phyloP scores from a whole-genome alignment of 2,797 vertebrate species.

The Anas bernieri region DNA sequence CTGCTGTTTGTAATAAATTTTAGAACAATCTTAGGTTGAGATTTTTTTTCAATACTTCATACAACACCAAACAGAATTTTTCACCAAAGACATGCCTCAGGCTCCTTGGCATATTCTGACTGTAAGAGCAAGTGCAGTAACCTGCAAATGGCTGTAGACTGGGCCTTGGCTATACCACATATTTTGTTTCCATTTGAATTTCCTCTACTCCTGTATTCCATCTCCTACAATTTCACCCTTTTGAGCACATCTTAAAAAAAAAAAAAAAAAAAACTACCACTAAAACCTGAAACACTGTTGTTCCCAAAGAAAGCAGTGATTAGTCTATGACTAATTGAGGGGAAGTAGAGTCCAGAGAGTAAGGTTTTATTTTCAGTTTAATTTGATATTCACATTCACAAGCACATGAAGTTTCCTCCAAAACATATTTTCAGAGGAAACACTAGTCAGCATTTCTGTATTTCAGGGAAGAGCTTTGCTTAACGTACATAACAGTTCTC shows the following conservation, averaged over 20 bases:
- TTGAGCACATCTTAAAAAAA: not conserved
- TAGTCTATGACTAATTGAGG: not conserved
- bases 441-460: not conserved
- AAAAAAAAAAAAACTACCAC: not conserved
- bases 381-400: not conserved
- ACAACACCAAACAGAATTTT: fast-evolving
- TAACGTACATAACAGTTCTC: not conserved
- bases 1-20: not conserved
- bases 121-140: not conserved
- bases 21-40: fast-evolving
- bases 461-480: not conserved
- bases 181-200: not conserved
- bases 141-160: not conserved
- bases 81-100: not conserved
- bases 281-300: not conserved
- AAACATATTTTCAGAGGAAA: not conserved
- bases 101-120: not conserved
- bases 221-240: not conserved
- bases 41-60: not conserved
- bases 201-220: not conserved
- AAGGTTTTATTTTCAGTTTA: not conserved
- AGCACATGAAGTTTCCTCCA: not conserved
- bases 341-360: not conserved
- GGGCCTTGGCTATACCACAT: not conserved
- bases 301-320: conserved; percentile 18